These are phyloP conservation scores for Sebastes taczanowskii DNA, from an alignment of 2,797 vertebrate genomes.

Conservation along the genomic window DNA sequence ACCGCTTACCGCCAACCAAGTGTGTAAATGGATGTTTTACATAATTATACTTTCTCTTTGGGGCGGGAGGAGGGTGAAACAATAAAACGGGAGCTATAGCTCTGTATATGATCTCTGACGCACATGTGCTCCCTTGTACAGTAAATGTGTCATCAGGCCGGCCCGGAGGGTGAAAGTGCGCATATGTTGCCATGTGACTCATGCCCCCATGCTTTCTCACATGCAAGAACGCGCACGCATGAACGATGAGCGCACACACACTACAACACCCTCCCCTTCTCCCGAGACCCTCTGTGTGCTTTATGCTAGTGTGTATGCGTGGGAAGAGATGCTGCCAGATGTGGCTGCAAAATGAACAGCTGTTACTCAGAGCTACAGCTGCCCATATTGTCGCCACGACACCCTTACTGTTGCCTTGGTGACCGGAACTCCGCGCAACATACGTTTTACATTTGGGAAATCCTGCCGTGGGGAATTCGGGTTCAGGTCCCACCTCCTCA, in stretches of 20 bases:
- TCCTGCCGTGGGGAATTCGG: background rate
- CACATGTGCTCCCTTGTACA: background rate
- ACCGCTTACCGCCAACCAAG: slow-evolving; percentile 1
- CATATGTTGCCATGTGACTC: slow-evolving; percentile 17
- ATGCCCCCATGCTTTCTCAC: background rate
- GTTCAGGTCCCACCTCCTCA: background rate
- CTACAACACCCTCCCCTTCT: background rate
- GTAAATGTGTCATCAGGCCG: slow-evolving; percentile 1
- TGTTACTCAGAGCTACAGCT: slow-evolving; percentile 74
- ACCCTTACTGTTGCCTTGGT: slow-evolving; percentile 56
- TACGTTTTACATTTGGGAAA: slow-evolving; percentile 6
- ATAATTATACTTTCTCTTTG: slow-evolving; percentile 51
- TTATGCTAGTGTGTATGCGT: background rate
- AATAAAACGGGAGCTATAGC: background rate
- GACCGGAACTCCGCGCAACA: slow-evolving; percentile 29
- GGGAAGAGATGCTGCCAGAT: slow-evolving; percentile 69
- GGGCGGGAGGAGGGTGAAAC: background rate
- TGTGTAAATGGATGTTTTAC: slow-evolving; percentile 64
- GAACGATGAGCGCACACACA: background rate
- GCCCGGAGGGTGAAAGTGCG: background rate
- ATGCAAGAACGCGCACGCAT: background rate
- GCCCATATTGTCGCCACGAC: slow-evolving; percentile 46
- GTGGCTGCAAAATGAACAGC: slow-evolving; percentile 79
- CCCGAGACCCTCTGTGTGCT: slow-evolving; percentile 37
- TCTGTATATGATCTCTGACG: background rate